Base-by-base conservation (phyloP, 2,888 invertebrate species). In the Pilophorus perplexus region DNA sequence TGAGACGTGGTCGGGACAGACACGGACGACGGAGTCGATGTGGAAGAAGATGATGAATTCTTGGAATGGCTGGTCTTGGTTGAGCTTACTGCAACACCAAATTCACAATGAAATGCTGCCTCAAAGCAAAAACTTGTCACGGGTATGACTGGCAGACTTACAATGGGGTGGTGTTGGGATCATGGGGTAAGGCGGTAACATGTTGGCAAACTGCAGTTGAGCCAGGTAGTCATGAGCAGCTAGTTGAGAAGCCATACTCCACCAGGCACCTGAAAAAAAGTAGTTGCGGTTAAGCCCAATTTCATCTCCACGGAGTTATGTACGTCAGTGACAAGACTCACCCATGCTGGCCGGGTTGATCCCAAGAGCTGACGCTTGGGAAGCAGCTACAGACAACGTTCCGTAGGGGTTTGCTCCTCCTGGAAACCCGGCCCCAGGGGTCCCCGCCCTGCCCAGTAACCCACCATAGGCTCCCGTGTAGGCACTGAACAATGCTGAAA, bases 151-250 rank as follows among this genome's bases (percentile, higher is more conserved):
- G n/a, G n/a, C n/a, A n/a, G 20, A 42, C 59, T 59, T 25, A 40
- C 59, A 42, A 22, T 59, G 70, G 8, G 68, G 65, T 4, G 71
- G 69, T 1, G 69, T 66, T 5, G 70, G 68, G 46, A 72, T 67
- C 40, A 72, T 55, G 4, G 70, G 71, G 64, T 70, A 72, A 27
- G 71, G 70, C 6, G 71, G 70, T 38, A 72, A 65, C 46, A 69
- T 64, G 64, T 68, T 67, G 14, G 71, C 67, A 14, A 72, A 71
- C 77, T 91, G 91, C 71, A 92, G 79, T 68, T 90, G 83, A 50
- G 89, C 88, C 72, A 92, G 83, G 78, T 92, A 92, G 78, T 92
- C 91, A 77, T 92, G 92, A 0, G 91, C 90, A 33, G 91, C 91
- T 73, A 92, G 80, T 77, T 92, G 91, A 25, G 88, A 88, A 42